Evolutionary conservation across 2,888 invertebrate genomes (phyloP), one percentile per base, ranked within the genome.

Genomic region (Drosophila prostipennis): DNA sequence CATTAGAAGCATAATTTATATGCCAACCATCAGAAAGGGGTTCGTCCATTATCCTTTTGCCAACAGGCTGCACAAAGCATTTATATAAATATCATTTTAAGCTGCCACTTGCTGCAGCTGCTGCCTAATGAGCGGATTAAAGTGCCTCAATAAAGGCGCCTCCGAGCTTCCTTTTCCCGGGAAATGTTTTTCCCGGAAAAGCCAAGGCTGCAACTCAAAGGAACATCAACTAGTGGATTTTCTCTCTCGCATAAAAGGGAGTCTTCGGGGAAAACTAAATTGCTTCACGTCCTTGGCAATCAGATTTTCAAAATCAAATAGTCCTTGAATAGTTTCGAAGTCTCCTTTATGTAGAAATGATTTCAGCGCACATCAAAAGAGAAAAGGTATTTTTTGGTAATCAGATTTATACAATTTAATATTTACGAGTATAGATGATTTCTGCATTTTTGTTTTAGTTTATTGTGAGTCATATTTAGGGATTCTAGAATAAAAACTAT

Each of bases 121-220:
- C 72, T 87, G 79, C 77, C 82, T 82, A 82, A 82, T 82, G 82
- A 82, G 87, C 84, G 84, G 77, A 72, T 84, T 84, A 80, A 77
- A 74, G 49, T 48, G 36, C 40, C 39, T 42, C 54, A 40, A 59
- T 34, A 52, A 26, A 32, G 53, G 23, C 43, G 34, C 23, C 51
- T 23, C 4, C 13, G 8, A 7, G 39, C 32, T 54, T 54, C 57
- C 54, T 16, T 19, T 40, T 58, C 19, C 14, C 11, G 54, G 54
- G 29, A 40, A 58, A 32, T 13, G 8, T 32, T 40, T 40, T 54
- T 54, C 19, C 39, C 39, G 39, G 14, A 58, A 58, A 19, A 39
- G 19, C 57, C 32, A 53, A 13, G 19, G 54, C 14, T 32, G 54
- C 57, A 58, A 13, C 11, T 7, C 7, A 26, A 7, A 29, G 37